Conservation (phyloP, 1,140 invertebrate species). For the Calephelis virginiensis region DNA sequence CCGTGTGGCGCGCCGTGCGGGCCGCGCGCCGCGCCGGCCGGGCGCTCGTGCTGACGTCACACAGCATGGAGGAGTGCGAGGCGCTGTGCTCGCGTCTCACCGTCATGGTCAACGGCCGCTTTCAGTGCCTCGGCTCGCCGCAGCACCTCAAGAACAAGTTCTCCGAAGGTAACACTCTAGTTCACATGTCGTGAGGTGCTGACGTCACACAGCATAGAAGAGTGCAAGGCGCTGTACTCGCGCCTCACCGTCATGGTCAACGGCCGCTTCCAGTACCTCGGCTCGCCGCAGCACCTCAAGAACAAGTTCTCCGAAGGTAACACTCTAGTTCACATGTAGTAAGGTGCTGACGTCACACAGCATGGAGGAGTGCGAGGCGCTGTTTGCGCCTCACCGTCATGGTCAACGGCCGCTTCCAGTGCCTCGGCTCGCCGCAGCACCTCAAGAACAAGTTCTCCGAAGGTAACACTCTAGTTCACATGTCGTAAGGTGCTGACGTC, state of each 20-base stretch:
- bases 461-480: constrained; percentile 44
- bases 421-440: constrained; percentile 85
- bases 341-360: constrained; percentile 90
- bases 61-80: constrained; percentile 94
- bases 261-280: constrained; percentile 87
- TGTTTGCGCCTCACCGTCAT: constrained; percentile 93
- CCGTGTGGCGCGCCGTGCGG: constrained; percentile 87
- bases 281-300: constrained; percentile 86
- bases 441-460: constrained; percentile 84
- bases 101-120: constrained; percentile 92
- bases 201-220: background rate
- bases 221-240: constrained; percentile 92
- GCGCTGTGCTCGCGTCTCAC: constrained; percentile 91
- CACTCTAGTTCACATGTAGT: too few species aligned
- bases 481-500: background rate
- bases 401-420: constrained; percentile 90
- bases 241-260: constrained; percentile 94
- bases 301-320: too few species aligned
- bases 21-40: constrained; percentile 81
- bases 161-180: constrained; percentile 71
- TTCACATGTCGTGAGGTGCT: background rate
- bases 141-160: constrained; percentile 86
- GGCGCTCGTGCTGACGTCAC: constrained; percentile 88
- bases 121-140: constrained; percentile 85
- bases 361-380: constrained; percentile 94